Base-by-base conservation (phyloP, 2,888 invertebrate species). In the Hemaris fuciformis region DNA sequence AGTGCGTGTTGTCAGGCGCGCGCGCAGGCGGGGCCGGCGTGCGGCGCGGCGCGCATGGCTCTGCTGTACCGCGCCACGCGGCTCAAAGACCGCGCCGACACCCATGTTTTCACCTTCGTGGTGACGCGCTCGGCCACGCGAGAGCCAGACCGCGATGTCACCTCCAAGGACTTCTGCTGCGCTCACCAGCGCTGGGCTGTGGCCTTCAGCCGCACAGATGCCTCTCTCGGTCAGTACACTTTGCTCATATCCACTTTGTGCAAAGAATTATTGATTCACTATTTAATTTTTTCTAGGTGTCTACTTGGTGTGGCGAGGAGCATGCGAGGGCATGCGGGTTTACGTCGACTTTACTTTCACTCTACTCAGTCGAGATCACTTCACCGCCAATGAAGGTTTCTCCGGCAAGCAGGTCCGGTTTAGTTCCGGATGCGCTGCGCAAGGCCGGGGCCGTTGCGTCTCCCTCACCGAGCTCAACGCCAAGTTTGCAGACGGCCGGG, bases 131-230 rank as follows among this genome's bases (percentile, higher is more conserved):
- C 95, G 63, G 95, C 96, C 69, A 95, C 96, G 57, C 93, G 96
- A 63, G 96, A 97, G 86, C 94, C 95, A 58, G 95, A 96, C 81
- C 94, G 96, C 64, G 96, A 97, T 87, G 95, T 96, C 76, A 96
- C 96, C 67, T 96, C 96, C 72, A 96, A 96, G 85, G 97, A 97
- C 84, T 96, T 97, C 86, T 94, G 95, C 68, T 97, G 96, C 85
- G 96, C 96, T 59, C 96, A 96, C 81, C 97, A 97, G 81, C 94
- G 95, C 83, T 97, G 97, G 97, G 96, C 96, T 23, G 95, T 97
- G 71, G 95, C 96, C 43, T 96, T 97, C 87, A 95, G 95, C 15
- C 93, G 96, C 59, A 95, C 95, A 48, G 96, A 96, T 80, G 95
- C 96, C 79, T 95, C 96, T 67, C 85, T 94, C 61, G 93, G 93